Evolutionary conservation across 1,140 invertebrate genomes (phyloP), one percentile per base, ranked within the genome.

Genomic region (Listronotus oregonensis): DNA sequence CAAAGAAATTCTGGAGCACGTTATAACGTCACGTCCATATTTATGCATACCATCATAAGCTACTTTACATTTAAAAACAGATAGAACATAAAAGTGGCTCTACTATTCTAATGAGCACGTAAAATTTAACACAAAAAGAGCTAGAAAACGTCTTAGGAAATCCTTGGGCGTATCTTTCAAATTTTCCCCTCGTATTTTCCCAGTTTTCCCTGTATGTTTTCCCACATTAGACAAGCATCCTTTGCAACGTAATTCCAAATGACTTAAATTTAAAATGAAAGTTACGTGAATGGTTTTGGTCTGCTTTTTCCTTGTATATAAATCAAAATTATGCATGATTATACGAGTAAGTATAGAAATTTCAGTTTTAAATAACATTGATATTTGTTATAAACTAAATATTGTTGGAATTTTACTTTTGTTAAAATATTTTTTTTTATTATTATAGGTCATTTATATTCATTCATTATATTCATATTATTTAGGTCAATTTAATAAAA

Each of bases 41-140:
- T 37, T 37, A 37, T 37, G 34, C 34, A 46, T 18, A 46, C n/a
- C 14, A 46, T 6, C 43, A 18, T 12, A 17, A 46, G 14, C 17
- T 46, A 17, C 14, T 46, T 17, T 46, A 5, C 43, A 46, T 46
- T 18, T 18, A 18, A 18, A 15, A 8, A 12, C 43, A 14, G 17
- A 46, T 17, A 46, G 7, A 46, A 18, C 1, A 14, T 18, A 46
- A 46, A 46, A 46, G 4, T 34, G 10, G n/a, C 49, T 7, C 7
- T 51, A 11, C 31, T n/a, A 34, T 51, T 51, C 49, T 55, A 34
- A 37, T 39, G 39, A 55, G 32, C 52, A 55, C 52, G 52, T 55
- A 40, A 55, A 55, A 55, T 40, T 34, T 34, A 39, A 40, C 32
- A 12, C 34, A 55, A 55, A 55, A 55, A 31, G 52, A 40, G 52